A percentile compares a stretch with the other conserved stretches of the same genome.
Evolutionary conservation across 2,797 vertebrate genomes (phyloP).

Genomic region (Sebastes ruberrimus): DNA sequence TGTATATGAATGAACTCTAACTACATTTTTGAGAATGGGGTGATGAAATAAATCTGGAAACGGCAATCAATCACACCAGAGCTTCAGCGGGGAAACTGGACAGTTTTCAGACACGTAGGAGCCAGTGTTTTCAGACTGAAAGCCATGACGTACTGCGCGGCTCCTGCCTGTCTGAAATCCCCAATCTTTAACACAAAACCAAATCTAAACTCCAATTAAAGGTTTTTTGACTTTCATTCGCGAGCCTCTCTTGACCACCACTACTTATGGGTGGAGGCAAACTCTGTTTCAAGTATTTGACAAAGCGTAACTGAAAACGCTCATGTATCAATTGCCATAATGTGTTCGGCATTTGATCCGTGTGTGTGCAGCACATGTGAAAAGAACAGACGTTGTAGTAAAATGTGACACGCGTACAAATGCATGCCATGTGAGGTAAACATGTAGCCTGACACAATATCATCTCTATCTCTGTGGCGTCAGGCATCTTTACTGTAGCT

Average conservation of each 20-base stretch:
- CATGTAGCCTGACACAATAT: constrained; percentile 69
- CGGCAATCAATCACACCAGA: constrained; percentile 78
- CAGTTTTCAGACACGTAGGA: constrained; percentile 82
- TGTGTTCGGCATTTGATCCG: constrained; percentile 56
- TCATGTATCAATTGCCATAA: constrained; percentile 66
- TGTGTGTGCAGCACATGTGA: constrained; percentile 33
- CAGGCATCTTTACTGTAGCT: constrained; percentile 70
- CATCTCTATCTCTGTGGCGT: constrained; percentile 73
- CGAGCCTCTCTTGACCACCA: constrained; percentile 73
- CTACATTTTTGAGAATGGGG: constrained; percentile 63
- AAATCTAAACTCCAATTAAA: constrained; percentile 79
- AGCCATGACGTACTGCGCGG: constrained; percentile 80
- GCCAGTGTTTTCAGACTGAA: constrained; percentile 77
- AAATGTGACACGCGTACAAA: constrained; percentile 53
- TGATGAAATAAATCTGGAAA: constrained; percentile 81
- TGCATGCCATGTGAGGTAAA: constrained; percentile 52
- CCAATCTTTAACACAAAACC: constrained; percentile 81
- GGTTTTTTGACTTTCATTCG: constrained; percentile 79
- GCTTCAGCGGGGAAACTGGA: constrained; percentile 78
- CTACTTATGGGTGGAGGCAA: constrained; percentile 73
- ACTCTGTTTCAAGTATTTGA: constrained; percentile 75
- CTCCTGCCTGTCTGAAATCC: constrained; percentile 85
- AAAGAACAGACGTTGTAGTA: constrained; percentile 35
- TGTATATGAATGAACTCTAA: constrained; percentile 52
- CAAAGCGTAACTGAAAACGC: constrained; percentile 62